phyloP scores from a whole-genome alignment of 2,113 vertebrate genomes.

The Coreoperca whiteheadi region DNA sequence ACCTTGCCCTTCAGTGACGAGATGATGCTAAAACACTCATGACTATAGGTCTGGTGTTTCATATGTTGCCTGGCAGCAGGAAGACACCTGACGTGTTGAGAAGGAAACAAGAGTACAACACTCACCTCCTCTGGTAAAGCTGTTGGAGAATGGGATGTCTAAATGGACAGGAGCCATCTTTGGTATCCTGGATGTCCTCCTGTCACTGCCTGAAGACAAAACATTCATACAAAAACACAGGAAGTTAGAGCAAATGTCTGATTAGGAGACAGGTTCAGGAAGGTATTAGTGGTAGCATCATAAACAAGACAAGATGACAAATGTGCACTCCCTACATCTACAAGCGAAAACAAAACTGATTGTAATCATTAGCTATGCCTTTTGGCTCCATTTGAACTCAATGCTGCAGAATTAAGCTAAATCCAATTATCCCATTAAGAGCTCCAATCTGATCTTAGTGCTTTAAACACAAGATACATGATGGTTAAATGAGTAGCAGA shows the following conservation, averaged over 20 bases:
- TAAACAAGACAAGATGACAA: constrained; percentile 14
- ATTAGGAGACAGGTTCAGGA: neutral
- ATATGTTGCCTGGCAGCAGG: constrained; percentile 21
- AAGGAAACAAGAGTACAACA: constrained; percentile 51
- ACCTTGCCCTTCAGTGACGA: neutral
- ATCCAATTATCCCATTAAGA: constrained; percentile 28
- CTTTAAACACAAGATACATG: constrained; percentile 39
- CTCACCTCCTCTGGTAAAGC: constrained; percentile 97
- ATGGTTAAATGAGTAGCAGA: constrained; percentile 2
- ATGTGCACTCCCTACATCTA: constrained; percentile 39
- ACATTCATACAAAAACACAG: constrained; percentile 54
- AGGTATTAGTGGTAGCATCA: constrained; percentile 22
- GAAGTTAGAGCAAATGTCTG: constrained; percentile 14
- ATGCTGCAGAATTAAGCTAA: constrained; percentile 72
- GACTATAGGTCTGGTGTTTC: neutral
- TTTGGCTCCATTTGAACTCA: constrained; percentile 46
- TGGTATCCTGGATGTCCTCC: constrained; percentile 91
- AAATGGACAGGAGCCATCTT: constrained; percentile 97
- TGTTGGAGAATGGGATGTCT: constrained; percentile 96
- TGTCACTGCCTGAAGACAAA: constrained; percentile 92
- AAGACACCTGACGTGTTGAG: neutral
- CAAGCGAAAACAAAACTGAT: constrained; percentile 47
- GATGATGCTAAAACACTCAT: neutral
- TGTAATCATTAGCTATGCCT: constrained; percentile 71
- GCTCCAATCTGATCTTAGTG: constrained; percentile 4